A percentile compares a stretch with the other conserved stretches of the same genome.
Evolutionary conservation across 1,140 invertebrate genomes (phyloP).

Genomic region (Brachystomella parvula): DNA sequence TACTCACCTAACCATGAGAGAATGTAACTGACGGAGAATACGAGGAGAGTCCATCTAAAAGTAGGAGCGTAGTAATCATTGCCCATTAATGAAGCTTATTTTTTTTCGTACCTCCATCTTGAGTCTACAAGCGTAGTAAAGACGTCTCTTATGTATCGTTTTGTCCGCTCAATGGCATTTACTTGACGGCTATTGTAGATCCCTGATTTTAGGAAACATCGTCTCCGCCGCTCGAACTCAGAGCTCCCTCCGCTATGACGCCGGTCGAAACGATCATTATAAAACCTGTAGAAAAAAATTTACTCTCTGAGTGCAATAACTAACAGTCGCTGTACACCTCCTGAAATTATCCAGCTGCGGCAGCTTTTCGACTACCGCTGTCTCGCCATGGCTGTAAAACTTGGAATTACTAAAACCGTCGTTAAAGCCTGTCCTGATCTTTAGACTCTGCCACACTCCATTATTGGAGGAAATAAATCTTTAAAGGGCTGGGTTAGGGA

Average conservation of each 20-base stretch:
- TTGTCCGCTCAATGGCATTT: slow-evolving; percentile 47
- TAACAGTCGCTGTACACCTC: not conserved
- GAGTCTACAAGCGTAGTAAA: slow-evolving; percentile 41
- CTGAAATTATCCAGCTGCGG: not conserved
- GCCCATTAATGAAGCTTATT: not conserved
- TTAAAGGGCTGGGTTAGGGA: not conserved
- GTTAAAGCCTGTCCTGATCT: not conserved
- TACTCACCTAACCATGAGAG: slow-evolving; percentile 47
- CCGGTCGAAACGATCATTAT: slow-evolving; percentile 4
- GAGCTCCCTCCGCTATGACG: not conserved
- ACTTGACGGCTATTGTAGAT: slow-evolving; percentile 48
- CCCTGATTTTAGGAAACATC: slow-evolving; percentile 49
- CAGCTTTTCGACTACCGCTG: not conserved
- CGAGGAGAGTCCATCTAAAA: slow-evolving; percentile 50
- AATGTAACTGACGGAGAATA: slow-evolving; percentile 50
- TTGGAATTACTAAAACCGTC: not conserved
- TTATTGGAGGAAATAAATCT: not conserved
- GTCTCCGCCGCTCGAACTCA: slow-evolving; percentile 1
- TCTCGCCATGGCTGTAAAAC: not conserved
- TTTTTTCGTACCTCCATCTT: not conserved
- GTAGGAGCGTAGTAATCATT: slow-evolving; percentile 19
- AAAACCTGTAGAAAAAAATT: slow-evolving; percentile 20
- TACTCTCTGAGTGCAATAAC: not conserved
- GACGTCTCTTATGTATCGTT: slow-evolving; percentile 48
- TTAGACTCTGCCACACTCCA: not conserved